Base-by-base conservation (phyloP, 2,888 invertebrate species). In the Augochlorella aurata region DNA sequence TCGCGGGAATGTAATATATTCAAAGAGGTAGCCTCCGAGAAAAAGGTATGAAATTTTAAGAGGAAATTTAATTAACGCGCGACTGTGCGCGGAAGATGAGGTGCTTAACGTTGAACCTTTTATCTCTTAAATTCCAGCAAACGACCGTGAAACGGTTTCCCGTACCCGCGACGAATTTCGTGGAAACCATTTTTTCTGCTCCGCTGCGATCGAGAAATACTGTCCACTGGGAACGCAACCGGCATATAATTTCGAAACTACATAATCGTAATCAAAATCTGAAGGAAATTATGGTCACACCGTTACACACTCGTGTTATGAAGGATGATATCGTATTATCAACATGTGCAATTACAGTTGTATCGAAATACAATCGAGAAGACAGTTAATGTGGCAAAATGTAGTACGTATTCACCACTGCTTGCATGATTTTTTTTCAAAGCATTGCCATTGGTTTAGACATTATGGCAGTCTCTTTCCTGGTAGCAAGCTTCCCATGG, bases 61-160 rank as follows among this genome's bases (percentile, higher is more conserved):
- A 65, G 81, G 50, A 80, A 74, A 74, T 80, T 81, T 80, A 70
- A 81, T 81, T 81, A 81, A 66, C 81, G 54, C 14, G 45, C 44
- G 45, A 58, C 44, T 58, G 71, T 52, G 68, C 45, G 45, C 14
- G 18, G 45, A 52, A 52, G 67, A 77, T 68, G 54, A 72, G 58
- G 44, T 58, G 79, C 79, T 77, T 72, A 68, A 68, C 73, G 80
- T 69, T 68, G 72, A 67, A 69, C 45, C 73, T 69, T 81, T 69
- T 69, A 45, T 73, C 80, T 81, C 81, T 73, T 69, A 68, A 68
- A 73, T 81, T 81, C 69, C 29, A 54, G 68, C 72, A 79, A 80
- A 68, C 80, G 72, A 79, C 50, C 52, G 38, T 68, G 49, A 81
- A 74, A 79, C 52, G 18, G 72, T 61, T 49, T 52, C 58, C n/a